Conservation (phyloP, 2,113 vertebrate species). For the Ophthalmolycus amberensis region DNA sequence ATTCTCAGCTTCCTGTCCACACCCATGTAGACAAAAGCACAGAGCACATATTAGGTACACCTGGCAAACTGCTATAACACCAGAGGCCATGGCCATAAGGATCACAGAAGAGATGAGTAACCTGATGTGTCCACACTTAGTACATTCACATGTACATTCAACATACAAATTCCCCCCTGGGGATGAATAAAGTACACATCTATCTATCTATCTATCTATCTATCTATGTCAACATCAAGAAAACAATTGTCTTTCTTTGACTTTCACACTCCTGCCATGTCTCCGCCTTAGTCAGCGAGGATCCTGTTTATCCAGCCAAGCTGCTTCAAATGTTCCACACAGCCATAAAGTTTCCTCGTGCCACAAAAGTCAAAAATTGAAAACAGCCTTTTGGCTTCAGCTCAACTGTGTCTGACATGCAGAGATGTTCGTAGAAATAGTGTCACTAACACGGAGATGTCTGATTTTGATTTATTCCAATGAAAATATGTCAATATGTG, state of each 20-base stretch:
- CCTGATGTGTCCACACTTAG: neutral
- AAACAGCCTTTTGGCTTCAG: conserved; percentile 33
- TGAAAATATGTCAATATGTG: neutral
- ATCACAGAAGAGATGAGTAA: neutral
- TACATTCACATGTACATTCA: neutral
- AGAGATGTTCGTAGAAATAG: neutral
- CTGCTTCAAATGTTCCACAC: conserved; percentile 68
- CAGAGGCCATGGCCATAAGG: neutral
- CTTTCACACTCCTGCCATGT: conserved; percentile 11
- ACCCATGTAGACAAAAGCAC: neutral
- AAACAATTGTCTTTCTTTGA: neutral
- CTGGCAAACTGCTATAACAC: neutral
- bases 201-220: no score
- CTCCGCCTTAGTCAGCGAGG: conserved; percentile 3
- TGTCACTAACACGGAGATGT: neutral
- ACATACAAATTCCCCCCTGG: no score
- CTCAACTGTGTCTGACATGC: neutral
- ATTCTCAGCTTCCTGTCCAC: neutral
- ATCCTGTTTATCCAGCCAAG: conserved; percentile 41
- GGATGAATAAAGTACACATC: no score
- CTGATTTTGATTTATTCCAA: conserved; percentile 5
- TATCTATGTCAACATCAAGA: neutral
- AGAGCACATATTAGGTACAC: neutral
- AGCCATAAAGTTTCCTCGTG: conserved; percentile 52
- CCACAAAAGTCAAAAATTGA: conserved; percentile 16